These are phyloP conservation scores for Alloscopus bannaensis DNA, from an alignment of 2,888 invertebrate species.

Conservation along the genomic window DNA sequence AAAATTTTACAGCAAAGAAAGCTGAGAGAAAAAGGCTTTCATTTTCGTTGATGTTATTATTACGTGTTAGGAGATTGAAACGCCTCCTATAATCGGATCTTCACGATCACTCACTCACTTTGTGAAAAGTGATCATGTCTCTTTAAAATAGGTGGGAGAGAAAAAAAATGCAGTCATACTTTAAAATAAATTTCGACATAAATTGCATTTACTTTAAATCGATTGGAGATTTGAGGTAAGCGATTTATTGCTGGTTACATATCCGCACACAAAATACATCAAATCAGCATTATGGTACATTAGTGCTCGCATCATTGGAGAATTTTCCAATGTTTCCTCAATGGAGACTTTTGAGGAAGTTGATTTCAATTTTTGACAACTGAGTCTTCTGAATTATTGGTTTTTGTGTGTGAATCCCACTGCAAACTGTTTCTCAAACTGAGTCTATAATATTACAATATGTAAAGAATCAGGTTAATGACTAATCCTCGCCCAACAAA, in stretches of 20 bases:
- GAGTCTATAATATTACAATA: too few species aligned
- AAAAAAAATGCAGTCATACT: not conserved
- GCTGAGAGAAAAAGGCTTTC: not conserved
- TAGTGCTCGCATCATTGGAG: not conserved
- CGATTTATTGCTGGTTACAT: constrained; percentile 55
- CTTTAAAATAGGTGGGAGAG: not conserved
- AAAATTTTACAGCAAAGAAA: too few species aligned
- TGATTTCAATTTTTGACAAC: not conserved
- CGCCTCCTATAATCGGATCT: constrained; percentile 46
- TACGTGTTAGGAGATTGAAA: constrained; percentile 34
- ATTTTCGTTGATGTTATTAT: constrained; percentile 38
- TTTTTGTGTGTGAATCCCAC: too few species aligned
- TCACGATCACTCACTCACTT: constrained; percentile 28
- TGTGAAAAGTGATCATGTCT: constrained; percentile 27
- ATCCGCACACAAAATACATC: constrained; percentile 41
- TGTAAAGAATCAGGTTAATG: too few species aligned
- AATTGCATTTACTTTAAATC: constrained; percentile 16
- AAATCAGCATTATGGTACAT: constrained; percentile 6
- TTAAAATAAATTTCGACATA: not conserved
- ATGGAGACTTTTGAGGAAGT: constrained; percentile 5
- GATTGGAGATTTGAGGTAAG: constrained; percentile 32
- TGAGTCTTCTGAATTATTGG: too few species aligned
- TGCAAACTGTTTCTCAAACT: too few species aligned
- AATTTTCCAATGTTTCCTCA: not conserved
- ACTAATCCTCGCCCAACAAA: too few species aligned